A percentile compares a stretch with the other conserved stretches of the same genome.
Evolutionary conservation across 2,888 invertebrate species (phyloP).

Genomic region (Epinotia ramella): DNA sequence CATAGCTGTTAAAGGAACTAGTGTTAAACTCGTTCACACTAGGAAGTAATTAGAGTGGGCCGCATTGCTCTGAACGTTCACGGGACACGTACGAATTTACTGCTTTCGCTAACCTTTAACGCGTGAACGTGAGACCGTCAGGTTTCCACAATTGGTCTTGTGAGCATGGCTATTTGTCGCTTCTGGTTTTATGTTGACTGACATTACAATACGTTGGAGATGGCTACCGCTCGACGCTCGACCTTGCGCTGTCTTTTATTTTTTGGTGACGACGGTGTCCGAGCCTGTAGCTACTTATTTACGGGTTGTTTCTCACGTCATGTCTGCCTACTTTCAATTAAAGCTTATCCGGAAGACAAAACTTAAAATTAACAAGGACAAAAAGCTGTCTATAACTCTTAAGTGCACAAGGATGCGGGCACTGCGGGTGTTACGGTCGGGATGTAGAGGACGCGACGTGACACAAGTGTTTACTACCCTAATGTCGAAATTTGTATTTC

Average conservation of each 20-base stretch:
- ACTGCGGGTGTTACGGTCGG: slow-evolving; percentile 17
- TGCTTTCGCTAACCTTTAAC: slow-evolving; percentile 56
- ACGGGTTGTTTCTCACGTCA: slow-evolving; percentile 26
- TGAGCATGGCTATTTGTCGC: slow-evolving; percentile 20
- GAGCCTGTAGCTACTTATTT: slow-evolving; percentile 1
- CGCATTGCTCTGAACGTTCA: slow-evolving; percentile 58
- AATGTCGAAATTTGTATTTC: slow-evolving; percentile 5
- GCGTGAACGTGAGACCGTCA: slow-evolving; percentile 41
- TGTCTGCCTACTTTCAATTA: slow-evolving; percentile 26
- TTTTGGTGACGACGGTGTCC: slow-evolving; percentile 25
- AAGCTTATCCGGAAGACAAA: slow-evolving; percentile 30
- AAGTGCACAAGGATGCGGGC: slow-evolving; percentile 40
- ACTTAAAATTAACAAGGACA: slow-evolving; percentile 36
- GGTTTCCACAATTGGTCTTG: slow-evolving; percentile 39
- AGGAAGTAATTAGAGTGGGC: slow-evolving; percentile 61
- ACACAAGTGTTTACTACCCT: slow-evolving; percentile 22
- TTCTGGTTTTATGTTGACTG: slow-evolving; percentile 44
- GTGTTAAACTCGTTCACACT: slow-evolving; percentile 47
- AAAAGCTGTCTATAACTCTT: slow-evolving; percentile 23
- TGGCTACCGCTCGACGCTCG: slow-evolving; percentile 16
- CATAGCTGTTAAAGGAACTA: slow-evolving; percentile 44
- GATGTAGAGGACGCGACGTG: slow-evolving; percentile 12
- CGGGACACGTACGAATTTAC: slow-evolving; percentile 59
- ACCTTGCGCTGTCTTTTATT: slow-evolving; percentile 38
- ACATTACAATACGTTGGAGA: slow-evolving; percentile 38